Evolutionary conservation across 2,113 vertebrate genomes (phyloP).

Genomic region (Synodontis membranacea): DNA sequence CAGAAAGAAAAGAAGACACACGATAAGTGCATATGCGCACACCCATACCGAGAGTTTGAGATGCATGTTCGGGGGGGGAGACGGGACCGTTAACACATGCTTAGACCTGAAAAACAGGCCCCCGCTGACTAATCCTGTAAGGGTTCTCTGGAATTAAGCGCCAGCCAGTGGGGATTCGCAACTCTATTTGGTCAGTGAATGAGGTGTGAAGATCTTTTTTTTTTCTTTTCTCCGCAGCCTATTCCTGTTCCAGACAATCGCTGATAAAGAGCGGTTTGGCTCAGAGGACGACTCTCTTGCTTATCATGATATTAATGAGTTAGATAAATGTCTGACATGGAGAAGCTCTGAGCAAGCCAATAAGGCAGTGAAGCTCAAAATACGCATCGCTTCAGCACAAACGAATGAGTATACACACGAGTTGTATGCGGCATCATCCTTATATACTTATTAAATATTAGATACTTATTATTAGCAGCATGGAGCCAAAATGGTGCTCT

Average conservation of each 20-base stretch:
- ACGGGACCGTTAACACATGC: slow-evolving; percentile 44
- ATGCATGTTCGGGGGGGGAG: slow-evolving; percentile 28
- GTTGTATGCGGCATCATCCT: no score
- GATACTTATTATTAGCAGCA: background rate
- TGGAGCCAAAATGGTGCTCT: background rate
- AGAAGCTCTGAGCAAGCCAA: background rate
- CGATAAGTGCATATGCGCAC: background rate
- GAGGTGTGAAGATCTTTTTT: slow-evolving; percentile 50
- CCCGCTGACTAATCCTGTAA: slow-evolving; percentile 47
- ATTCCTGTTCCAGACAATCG: slow-evolving; percentile 32
- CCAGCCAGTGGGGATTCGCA: slow-evolving; percentile 49
- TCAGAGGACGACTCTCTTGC: background rate
- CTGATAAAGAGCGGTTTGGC: slow-evolving; percentile 23
- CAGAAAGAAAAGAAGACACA: slow-evolving; percentile 9
- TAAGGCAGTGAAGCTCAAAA: slow-evolving; percentile 18
- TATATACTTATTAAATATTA: background rate
- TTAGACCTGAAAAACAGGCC: slow-evolving; percentile 40
- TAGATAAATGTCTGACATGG: slow-evolving; percentile 38
- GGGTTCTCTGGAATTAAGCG: slow-evolving; percentile 20
- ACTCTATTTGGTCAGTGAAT: slow-evolving; percentile 44
- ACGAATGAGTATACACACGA: background rate
- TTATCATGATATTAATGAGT: slow-evolving; percentile 27
- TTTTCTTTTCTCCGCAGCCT: slow-evolving; percentile 1
- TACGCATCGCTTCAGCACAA: background rate
- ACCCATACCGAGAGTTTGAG: background rate